Base-by-base conservation (phyloP, 2,113 vertebrate species). In the Callipepla squamata region DNA sequence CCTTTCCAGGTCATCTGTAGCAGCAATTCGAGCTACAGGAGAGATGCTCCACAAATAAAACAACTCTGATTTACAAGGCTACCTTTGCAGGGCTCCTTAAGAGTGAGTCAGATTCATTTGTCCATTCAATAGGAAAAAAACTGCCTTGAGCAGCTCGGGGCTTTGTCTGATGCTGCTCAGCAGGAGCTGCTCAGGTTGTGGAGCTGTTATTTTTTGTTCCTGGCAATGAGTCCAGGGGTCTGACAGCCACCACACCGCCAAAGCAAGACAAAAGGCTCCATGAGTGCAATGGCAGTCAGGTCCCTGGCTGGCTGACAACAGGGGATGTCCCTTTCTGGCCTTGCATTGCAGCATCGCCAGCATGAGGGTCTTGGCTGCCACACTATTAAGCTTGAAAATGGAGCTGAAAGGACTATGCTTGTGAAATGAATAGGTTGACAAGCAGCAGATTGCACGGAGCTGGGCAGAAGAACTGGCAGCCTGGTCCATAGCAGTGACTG, bases 171-270 rank as follows among this genome's bases (percentile, higher is more conserved):
- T 57, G 21, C 75, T 45, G 65, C 80, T 78, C 42, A 7, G 92
- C 79, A 77, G 88, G 68, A 77, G 87, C 81, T 62, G 89, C 38
- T 79, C 11, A 67, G 59, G 89, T 47, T 72, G 68, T 40, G 44
- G 76, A 59, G 68, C 65, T 94, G 75, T 96, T 94, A 93, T 83
- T 76, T 87, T 40, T 40, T 40, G 40, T 12, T 40, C 40, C 93
- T 86, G 91, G 87, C 80, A 90, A 51, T 4, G 11, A 78, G 91
- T 95, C 89, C 91, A 30, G 69, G 79, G 87, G 91, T 79, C 85
- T 96, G 91, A 82, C 94, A 96, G 18, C 85, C 83, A 66, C 86
- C 13, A 2, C 8, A 1, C 75, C 79, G 80, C 92, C 82, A 92
- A 95, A 74, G 63, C 59, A 10, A 67, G 78, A 55, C 91, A 85